These are phyloP conservation scores for Gambusia affinis DNA, from an alignment of 2,113 vertebrate species.

Conservation along the genomic window DNA sequence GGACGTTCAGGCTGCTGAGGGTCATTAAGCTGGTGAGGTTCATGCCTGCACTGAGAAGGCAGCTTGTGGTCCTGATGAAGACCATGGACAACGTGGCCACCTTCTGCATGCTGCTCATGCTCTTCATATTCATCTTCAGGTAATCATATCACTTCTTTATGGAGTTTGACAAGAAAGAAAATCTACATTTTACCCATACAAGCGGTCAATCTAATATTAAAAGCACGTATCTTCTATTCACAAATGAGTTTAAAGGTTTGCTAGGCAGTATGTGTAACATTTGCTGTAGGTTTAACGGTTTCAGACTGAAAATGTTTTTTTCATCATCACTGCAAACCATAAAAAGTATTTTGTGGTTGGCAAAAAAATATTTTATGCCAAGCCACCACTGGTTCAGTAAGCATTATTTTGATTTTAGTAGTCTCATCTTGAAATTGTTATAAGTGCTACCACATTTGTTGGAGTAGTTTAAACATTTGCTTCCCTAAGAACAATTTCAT, in stretches of 20 bases:
- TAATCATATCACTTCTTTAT: conserved; percentile 49
- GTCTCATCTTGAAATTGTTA: too few species aligned
- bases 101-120: conserved; percentile 99
- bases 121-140: conserved; percentile 99
- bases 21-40: conserved; percentile 98
- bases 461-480: too few species aligned
- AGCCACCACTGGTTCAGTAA: too few species aligned
- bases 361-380: too few species aligned
- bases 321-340: too few species aligned
- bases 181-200: not conserved
- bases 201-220: not conserved
- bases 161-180: not conserved
- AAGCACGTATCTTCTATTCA: not conserved
- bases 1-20: conserved; percentile 94
- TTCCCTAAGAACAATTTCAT: too few species aligned
- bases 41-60: conserved; percentile 94
- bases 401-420: too few species aligned
- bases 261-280: not conserved
- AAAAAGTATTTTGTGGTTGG: too few species aligned
- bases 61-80: conserved; percentile 98
- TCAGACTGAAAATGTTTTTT: too few species aligned
- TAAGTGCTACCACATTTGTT: too few species aligned
- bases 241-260: not conserved
- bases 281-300: not conserved
- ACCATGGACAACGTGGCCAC: conserved; percentile 99